Conservation (phyloP, 2,797 vertebrate genomes). For the Coluber constrictor region DNA sequence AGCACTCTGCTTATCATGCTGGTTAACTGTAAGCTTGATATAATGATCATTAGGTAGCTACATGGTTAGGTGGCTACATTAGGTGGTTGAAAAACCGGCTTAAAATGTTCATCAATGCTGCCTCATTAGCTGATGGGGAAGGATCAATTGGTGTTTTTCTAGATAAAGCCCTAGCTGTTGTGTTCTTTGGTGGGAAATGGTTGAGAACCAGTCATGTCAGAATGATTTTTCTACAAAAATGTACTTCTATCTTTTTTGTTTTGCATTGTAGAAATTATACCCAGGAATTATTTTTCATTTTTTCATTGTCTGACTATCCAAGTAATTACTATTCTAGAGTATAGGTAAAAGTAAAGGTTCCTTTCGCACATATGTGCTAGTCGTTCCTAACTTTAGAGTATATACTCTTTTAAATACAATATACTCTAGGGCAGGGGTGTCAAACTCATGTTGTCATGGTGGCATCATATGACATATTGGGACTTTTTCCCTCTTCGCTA, state of each 20-base stretch:
- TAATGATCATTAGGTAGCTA: not conserved
- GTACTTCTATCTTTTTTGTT: not conserved
- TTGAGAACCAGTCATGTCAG: not conserved
- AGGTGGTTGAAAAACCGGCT: not conserved
- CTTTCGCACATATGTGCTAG: too few species aligned
- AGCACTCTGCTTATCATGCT: not conserved
- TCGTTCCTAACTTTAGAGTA: too few species aligned
- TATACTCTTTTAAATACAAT: not conserved
- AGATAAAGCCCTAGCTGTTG: not conserved
- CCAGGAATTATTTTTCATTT: not conserved
- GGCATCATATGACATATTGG: rapidly evolving
- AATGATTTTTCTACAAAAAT: not conserved
- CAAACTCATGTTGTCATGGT: too few species aligned
- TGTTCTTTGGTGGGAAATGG: not conserved
- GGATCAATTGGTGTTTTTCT: not conserved
- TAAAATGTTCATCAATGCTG: not conserved
- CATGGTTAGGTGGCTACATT: not conserved
- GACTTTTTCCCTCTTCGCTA: too few species aligned
- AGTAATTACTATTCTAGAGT: not conserved
- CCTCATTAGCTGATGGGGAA: not conserved
- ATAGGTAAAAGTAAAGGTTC: too few species aligned
- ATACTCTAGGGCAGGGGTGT: not conserved
- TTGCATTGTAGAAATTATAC: not conserved
- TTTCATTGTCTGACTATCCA: not conserved
- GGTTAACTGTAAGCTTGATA: not conserved